Evolutionary conservation across 1,140 invertebrate species (phyloP), one percentile per base, ranked within the genome.

Genomic region (Arion vulgaris): DNA sequence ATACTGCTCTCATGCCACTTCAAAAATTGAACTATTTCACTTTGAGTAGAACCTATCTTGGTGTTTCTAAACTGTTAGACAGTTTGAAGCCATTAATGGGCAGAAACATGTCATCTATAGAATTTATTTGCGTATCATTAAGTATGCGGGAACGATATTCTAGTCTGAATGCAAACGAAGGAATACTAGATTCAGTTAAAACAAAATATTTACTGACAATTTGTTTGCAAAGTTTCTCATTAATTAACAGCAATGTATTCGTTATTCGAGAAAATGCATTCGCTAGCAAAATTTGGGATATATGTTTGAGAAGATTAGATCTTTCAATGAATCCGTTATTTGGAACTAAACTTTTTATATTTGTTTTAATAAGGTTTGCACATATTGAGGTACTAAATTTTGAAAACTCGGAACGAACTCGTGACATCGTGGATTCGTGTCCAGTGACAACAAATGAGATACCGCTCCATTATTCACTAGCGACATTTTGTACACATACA

Each of bases 121-220:
- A 4, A 1, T 41, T 72, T 26, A 11, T 1, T 7, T 4, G 9
- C 4, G 34, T 72, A 45, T 72, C 2, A 11, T 72, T 41, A 9
- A 23, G 19, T 17, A 13, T 1, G 26, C 2, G 23, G 0, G n/a
- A 26, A 2, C 0, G 0, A 11, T 19, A 7, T 32, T 39, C 23
- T 15, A 74, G 17, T 28, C 23, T 72, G 23, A n/a, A 41, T 41
- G 23, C n/a, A 4, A 38, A 45, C 19, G 71, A 41, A 26, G 41
- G 71, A 26, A 41, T 41, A 23, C 19, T 72, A 41, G 38, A 72
- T 45, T 23, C 36, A 1, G 36, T 23, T 2, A 72, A 41, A n/a
- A 72, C 71, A 45, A 39, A 72, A 41, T 72, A 72, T 72, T 45
- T 72, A 28, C 39, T 13, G 36, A 39, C 15, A n/a, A 72, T 72